A percentile compares a stretch with the other conserved stretches of the same genome.
These are phyloP conservation scores for Serrognathus titanus DNA, from an alignment of 2,888 invertebrate genomes.

Conservation along the genomic window DNA sequence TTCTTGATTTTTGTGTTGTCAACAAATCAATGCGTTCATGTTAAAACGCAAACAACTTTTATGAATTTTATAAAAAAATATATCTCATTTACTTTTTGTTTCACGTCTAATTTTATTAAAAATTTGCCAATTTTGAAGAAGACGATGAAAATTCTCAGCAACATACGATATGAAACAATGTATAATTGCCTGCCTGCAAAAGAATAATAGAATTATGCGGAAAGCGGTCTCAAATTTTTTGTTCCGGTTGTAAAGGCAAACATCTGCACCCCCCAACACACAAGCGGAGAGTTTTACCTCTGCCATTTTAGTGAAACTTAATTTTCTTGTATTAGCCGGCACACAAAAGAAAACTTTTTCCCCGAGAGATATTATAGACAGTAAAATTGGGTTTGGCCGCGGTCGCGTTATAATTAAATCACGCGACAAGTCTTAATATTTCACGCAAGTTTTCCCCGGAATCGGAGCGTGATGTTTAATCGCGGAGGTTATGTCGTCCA, in stretches of 20 bases:
- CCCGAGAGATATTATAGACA: constrained; percentile 37
- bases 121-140: too few species aligned
- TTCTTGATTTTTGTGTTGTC: neutral
- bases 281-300: constrained; percentile 24
- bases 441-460: constrained; percentile 32
- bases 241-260: constrained; percentile 31
- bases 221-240: constrained; percentile 15
- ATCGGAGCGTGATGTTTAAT: constrained; percentile 26
- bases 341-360: constrained; percentile 41
- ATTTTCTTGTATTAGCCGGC: constrained; percentile 42
- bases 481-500: constrained; percentile 16
- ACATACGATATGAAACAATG: neutral
- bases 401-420: constrained; percentile 34
- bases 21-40: too few species aligned
- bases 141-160: too few species aligned
- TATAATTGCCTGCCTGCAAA: constrained; percentile 9
- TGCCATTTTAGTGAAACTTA: constrained; percentile 40
- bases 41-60: too few species aligned
- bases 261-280: constrained; percentile 26
- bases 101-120: too few species aligned
- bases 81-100: too few species aligned
- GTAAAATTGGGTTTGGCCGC: constrained; percentile 35
- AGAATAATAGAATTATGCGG: constrained; percentile 11
- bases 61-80: too few species aligned
- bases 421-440: constrained; percentile 36